Evolutionary conservation across 2,797 vertebrate species (phyloP).

Genomic region (Odontamblyopus lacepedii): DNA sequence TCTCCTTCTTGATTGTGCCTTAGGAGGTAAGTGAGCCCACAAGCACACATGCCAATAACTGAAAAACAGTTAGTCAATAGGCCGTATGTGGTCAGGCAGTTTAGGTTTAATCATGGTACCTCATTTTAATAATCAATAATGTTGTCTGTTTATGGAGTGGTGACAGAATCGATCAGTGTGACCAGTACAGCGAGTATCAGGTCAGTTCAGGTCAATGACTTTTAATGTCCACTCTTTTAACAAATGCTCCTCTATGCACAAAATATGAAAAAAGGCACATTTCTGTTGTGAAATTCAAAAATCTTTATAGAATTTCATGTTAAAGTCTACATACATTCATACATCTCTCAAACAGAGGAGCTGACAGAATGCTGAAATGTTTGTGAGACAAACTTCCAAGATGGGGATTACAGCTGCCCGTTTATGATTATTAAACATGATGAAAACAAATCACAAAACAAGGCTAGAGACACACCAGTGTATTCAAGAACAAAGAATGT

Average conservation of each 20-base stretch:
- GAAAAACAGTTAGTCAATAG: slow-evolving; percentile 15
- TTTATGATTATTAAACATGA: slow-evolving; percentile 61
- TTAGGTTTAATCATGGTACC: background rate
- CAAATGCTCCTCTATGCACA: slow-evolving; percentile 2
- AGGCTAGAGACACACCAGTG: slow-evolving; percentile 13
- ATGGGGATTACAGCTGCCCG: slow-evolving; percentile 59
- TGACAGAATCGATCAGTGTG: slow-evolving; percentile 19
- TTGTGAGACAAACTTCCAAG: slow-evolving; percentile 27
- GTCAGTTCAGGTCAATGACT: slow-evolving; percentile 17
- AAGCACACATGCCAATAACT: background rate
- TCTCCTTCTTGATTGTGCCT: slow-evolving; percentile 15
- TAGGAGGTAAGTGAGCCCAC: slow-evolving; percentile 34
- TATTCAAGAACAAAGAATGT: slow-evolving; percentile 13
- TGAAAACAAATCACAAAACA: slow-evolving; percentile 31
- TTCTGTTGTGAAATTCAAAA: slow-evolving; percentile 60
- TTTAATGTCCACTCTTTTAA: slow-evolving; percentile 17
- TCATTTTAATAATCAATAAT: slow-evolving; percentile 13
- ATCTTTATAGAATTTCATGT: slow-evolving; percentile 71
- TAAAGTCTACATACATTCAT: slow-evolving; percentile 77
- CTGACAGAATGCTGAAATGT: slow-evolving; percentile 46
- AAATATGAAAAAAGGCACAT: slow-evolving; percentile 32
- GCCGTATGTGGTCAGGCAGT: slow-evolving; percentile 7
- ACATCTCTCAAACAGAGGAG: slow-evolving; percentile 64
- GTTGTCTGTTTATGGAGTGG: slow-evolving; percentile 13
- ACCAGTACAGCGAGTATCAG: slow-evolving; percentile 23